Evolutionary conservation across 1,140 invertebrate genomes (phyloP).

Genomic region (Saccostrea cuccullata): DNA sequence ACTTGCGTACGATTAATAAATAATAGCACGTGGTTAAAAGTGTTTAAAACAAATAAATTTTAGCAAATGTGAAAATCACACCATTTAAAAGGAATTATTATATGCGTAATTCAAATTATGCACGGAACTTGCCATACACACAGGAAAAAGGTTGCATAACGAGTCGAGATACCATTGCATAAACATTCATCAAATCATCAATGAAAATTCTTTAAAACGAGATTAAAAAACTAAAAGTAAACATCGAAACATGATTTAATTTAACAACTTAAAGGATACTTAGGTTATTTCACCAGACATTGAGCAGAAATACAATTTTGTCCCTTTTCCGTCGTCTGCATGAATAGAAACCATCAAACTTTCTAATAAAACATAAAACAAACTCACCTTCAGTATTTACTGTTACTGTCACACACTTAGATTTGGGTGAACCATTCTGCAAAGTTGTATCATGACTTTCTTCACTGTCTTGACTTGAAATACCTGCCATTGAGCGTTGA

Average conservation of each 20-base stretch:
- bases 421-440: slow-evolving; percentile 26
- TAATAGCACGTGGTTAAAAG: background rate
- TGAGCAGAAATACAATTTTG: too few species aligned
- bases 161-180: background rate
- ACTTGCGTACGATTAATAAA: slow-evolving; percentile 31
- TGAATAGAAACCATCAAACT: too few species aligned
- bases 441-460: slow-evolving; percentile 34
- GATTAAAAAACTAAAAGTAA: background rate
- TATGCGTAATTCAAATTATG: background rate
- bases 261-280: too few species aligned
- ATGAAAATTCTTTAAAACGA: background rate
- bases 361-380: too few species aligned
- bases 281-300: too few species aligned
- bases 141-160: slow-evolving; percentile 3
- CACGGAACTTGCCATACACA: background rate
- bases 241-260: too few species aligned
- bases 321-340: slow-evolving; percentile 5
- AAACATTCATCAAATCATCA: background rate
- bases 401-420: background rate
- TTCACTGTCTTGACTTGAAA: slow-evolving; percentile 38
- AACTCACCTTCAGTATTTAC: background rate
- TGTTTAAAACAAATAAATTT: background rate
- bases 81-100: background rate
- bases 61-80: background rate
- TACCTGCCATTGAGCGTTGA: slow-evolving; percentile 50